These are phyloP conservation scores for Chloropsis cyanopogon DNA, from an alignment of 2,113 vertebrate genomes.

Conservation along the genomic window DNA sequence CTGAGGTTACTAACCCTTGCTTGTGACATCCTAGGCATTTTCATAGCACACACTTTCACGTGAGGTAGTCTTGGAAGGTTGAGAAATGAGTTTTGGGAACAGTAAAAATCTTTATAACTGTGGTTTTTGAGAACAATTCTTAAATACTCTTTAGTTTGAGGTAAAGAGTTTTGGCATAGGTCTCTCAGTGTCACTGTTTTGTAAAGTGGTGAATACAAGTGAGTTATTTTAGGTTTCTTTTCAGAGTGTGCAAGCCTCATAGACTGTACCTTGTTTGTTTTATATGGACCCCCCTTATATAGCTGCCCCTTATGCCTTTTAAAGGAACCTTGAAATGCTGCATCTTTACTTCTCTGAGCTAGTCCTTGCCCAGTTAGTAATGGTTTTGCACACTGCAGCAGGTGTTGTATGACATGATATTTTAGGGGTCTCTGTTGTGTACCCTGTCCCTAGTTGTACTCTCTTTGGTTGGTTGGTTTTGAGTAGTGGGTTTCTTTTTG, in stretches of 20 bases:
- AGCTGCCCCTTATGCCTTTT: neutral
- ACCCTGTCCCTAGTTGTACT: neutral
- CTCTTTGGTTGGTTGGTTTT: neutral
- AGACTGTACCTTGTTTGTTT: neutral
- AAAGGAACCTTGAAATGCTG: neutral
- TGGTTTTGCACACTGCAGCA: neutral
- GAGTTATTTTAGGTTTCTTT: neutral
- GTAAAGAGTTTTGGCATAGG: neutral
- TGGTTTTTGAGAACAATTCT: neutral
- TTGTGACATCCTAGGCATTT: neutral
- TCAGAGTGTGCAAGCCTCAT: neutral
- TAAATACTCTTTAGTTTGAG: neutral
- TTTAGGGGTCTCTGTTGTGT: neutral
- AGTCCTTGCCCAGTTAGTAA: neutral
- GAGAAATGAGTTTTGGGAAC: neutral
- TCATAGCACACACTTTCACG: neutral
- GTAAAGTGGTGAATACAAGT: neutral
- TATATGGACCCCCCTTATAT: neutral
- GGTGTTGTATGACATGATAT: accelerated
- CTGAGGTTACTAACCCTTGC: neutral
- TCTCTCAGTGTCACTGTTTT: neutral
- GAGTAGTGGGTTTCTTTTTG: neutral
- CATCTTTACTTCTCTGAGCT: neutral
- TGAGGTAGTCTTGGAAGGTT: neutral
- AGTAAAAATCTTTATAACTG: neutral